Evolutionary conservation across 2,113 vertebrate genomes (phyloP).

Genomic region (Rhynchopsitta pachyrhyncha): DNA sequence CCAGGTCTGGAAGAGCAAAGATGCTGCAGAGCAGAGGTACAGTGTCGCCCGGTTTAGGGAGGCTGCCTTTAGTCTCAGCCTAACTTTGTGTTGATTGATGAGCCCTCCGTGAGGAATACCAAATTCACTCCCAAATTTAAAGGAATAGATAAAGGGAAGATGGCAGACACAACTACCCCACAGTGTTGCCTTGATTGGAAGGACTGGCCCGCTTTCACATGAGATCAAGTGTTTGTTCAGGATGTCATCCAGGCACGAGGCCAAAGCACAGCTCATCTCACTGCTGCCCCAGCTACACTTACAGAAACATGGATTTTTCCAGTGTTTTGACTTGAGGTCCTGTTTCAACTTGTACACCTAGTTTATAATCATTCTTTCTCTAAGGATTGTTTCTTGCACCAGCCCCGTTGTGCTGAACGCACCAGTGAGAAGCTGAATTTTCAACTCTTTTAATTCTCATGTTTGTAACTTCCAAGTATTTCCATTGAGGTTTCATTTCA

Average conservation of each 20-base stretch:
- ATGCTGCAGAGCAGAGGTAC: not conserved
- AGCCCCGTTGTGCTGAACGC: not conserved
- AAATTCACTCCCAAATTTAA: not conserved
- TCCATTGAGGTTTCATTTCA: not conserved
- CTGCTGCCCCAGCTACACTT: not conserved
- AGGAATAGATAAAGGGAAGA: not conserved
- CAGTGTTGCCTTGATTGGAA: not conserved
- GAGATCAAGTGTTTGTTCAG: conserved; percentile 45
- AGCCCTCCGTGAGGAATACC: not conserved
- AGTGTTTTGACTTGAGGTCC: not conserved
- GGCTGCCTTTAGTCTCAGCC: not conserved
- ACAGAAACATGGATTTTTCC: conserved; percentile 16
- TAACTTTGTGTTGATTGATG: not conserved
- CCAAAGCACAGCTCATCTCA: conserved; percentile 25
- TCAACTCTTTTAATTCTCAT: not conserved
- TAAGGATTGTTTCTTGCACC: not conserved
- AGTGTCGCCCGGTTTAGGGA: not conserved
- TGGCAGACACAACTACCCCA: not conserved
- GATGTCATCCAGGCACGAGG: not conserved
- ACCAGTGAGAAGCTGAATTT: not conserved
- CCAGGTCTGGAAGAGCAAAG: not conserved
- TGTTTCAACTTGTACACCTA: conserved; percentile 23
- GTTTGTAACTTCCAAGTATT: not conserved
- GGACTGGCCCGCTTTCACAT: not conserved
- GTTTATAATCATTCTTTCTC: not conserved